These are phyloP conservation scores for Byasa hedistus DNA, from an alignment of 2,888 invertebrate genomes.

Conservation along the genomic window DNA sequence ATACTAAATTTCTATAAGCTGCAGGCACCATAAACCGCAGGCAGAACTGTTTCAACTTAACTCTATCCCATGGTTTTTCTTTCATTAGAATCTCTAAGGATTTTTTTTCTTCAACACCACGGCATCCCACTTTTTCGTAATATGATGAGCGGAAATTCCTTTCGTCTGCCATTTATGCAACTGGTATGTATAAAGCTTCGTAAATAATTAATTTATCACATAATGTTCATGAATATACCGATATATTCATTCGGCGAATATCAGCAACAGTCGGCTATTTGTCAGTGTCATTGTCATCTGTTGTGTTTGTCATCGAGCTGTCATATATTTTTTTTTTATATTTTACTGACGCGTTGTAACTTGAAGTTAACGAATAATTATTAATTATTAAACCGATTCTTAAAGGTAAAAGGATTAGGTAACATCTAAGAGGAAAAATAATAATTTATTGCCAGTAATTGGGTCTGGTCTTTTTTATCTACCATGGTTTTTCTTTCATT, in stretches of 20 bases:
- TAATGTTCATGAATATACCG: constrained; percentile 1
- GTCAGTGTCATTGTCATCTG: too few relatives aligned
- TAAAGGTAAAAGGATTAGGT: too few relatives aligned
- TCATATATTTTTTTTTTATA: too few relatives aligned
- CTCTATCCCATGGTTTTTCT: constrained; percentile 89
- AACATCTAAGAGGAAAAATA: too few relatives aligned
- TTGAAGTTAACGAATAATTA: too few relatives aligned
- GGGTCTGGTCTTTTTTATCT: too few relatives aligned
- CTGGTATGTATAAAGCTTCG: not conserved
- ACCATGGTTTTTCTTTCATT: constrained; percentile 89
- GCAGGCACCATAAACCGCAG: constrained; percentile 91
- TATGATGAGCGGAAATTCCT: constrained; percentile 90
- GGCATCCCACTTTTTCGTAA: constrained; percentile 93
- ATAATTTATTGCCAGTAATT: too few relatives aligned
- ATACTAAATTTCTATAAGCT: constrained; percentile 88
- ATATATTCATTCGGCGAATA: not conserved
- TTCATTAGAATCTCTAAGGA: constrained; percentile 93
- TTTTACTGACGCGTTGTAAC: too few relatives aligned
- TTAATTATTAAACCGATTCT: too few relatives aligned
- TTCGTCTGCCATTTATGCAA: constrained; percentile 79
- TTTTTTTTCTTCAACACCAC: constrained; percentile 94
- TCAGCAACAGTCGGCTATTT: too few relatives aligned
- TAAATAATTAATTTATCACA: constrained; percentile 6
- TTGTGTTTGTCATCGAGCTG: too few relatives aligned
- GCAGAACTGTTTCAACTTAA: constrained; percentile 91